Evolutionary conservation across 2,797 vertebrate genomes (phyloP).

Genomic region (Chrysocyon brachyurus): DNA sequence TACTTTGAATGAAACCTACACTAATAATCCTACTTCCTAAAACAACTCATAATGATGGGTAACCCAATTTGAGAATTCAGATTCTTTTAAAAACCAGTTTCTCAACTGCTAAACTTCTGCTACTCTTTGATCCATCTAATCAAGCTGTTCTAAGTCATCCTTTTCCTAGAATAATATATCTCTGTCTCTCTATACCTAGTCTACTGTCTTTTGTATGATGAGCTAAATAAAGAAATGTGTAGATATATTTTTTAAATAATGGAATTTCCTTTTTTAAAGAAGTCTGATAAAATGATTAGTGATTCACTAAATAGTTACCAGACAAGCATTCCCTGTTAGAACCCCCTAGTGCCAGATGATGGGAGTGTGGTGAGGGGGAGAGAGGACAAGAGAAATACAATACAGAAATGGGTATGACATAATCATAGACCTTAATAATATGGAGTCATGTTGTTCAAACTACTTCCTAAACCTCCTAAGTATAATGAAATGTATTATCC

Average conservation of each 20-base stretch:
- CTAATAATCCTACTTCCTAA: background rate
- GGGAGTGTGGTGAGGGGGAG: too few relatives aligned
- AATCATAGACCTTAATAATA: background rate
- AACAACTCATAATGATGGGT: background rate
- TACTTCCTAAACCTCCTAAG: slow-evolving; percentile 12
- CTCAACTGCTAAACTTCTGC: background rate
- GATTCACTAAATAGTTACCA: slow-evolving; percentile 48
- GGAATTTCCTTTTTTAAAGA: background rate
- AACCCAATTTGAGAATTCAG: background rate
- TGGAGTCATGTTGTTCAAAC: slow-evolving; percentile 33
- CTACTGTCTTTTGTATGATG: background rate
- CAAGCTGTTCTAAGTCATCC: background rate
- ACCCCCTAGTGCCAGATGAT: background rate
- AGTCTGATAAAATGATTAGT: slow-evolving; percentile 1
- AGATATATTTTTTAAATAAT: background rate
- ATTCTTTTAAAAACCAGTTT: slow-evolving; percentile 26
- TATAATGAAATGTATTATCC: background rate
- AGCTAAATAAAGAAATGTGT: background rate
- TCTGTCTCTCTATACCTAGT: background rate
- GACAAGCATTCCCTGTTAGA: background rate
- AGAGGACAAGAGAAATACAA: background rate
- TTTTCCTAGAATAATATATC: background rate
- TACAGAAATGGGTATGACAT: background rate
- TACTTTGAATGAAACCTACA: background rate
- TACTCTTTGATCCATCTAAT: background rate